phyloP scores from a whole-genome alignment of 92 coral and sea anemone species.

The Muricea muricata region DNA sequence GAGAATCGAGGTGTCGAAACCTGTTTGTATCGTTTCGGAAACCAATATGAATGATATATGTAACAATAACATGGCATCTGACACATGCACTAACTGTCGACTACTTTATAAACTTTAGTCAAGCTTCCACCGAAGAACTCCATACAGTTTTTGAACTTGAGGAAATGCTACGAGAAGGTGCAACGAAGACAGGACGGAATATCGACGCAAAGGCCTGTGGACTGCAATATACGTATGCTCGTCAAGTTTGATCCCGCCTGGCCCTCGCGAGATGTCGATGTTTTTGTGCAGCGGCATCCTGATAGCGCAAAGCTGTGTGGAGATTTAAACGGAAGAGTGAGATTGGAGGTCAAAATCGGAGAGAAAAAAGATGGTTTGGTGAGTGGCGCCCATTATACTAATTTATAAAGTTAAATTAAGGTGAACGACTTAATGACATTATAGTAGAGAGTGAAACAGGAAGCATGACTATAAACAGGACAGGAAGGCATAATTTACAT shows the following conservation, averaged over 20 bases:
- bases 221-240: slow-evolving; percentile 81
- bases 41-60: too few species aligned
- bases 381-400: too few species aligned
- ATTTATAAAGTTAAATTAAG: too few species aligned
- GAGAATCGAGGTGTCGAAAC: too few species aligned
- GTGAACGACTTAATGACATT: too few species aligned
- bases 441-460: too few species aligned
- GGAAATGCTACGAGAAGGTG: slow-evolving; percentile 82
- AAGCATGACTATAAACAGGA: too few species aligned
- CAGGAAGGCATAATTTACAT: too few species aligned
- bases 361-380: slow-evolving; percentile 75
- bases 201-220: slow-evolving; percentile 84
- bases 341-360: slow-evolving; percentile 74
- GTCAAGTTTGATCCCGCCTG: slow-evolving; percentile 80
- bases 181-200: slow-evolving; percentile 90
- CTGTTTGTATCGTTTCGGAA: too few species aligned
- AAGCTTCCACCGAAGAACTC: not conserved
- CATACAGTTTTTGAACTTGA: slow-evolving; percentile 44
- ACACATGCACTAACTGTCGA: not conserved
- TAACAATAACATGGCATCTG: not conserved
- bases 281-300: slow-evolving; percentile 82
- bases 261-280: slow-evolving; percentile 53
- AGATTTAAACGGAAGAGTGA: slow-evolving; percentile 79
- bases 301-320: slow-evolving; percentile 78
- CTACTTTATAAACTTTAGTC: not conserved